A percentile compares a stretch with the other conserved stretches of the same genome.
Conservation (phyloP, 2,888 invertebrate species). For the Acrobasis consociella region DNA sequence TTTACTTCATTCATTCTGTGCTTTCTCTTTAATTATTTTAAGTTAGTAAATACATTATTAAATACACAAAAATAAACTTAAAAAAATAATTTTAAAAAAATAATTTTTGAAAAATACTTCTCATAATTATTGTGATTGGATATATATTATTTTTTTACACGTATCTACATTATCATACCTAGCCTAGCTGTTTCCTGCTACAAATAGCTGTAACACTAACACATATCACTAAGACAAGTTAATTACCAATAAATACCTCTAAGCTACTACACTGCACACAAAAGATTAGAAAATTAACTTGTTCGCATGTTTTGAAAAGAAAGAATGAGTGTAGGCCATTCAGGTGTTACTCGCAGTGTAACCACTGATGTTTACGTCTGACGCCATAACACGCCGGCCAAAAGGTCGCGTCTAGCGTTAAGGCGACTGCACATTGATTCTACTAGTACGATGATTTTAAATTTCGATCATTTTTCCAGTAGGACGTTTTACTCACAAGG, state of each 20-base stretch:
- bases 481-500: no score
- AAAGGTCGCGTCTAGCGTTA: conserved; percentile 4
- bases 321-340: conserved; percentile 7
- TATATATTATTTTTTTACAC: no score
- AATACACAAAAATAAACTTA: no score
- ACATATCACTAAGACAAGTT: not conserved
- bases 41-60: not conserved
- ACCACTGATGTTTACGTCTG: conserved; percentile 17
- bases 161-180: no score
- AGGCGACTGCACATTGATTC: not conserved
- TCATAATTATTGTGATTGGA: no score
- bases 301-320: conserved; percentile 1
- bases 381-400: conserved; percentile 20
- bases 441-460: no score
- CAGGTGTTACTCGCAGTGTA: not conserved
- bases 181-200: no score
- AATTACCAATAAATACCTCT: not conserved
- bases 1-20: no score
- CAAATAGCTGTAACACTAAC: not conserved
- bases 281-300: not conserved
- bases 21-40: not conserved
- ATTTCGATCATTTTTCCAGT: no score
- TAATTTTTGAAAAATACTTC: no score
- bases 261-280: not conserved
- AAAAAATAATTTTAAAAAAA: no score